A percentile compares a stretch with the other conserved stretches of the same genome.
These are phyloP conservation scores for Peromyscus leucopus DNA, from an alignment of 2,113 vertebrate species.

Conservation along the genomic window DNA sequence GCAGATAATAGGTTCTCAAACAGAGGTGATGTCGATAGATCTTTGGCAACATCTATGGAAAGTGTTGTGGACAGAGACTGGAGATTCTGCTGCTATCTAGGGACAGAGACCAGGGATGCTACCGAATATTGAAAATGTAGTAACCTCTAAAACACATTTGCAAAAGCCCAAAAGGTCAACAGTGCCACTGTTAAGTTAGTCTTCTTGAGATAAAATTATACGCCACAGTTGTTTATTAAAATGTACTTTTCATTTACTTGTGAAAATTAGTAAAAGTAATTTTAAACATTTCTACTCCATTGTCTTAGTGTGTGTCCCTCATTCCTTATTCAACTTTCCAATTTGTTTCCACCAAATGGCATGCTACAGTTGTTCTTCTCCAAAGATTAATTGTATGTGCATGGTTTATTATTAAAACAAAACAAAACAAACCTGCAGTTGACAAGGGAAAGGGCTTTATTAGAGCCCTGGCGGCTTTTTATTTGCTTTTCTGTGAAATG, in stretches of 20 bases:
- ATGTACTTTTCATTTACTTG: conserved; percentile 3
- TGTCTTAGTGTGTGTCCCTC: neutral
- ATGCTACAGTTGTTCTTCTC: conserved; percentile 78
- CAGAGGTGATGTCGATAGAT: neutral
- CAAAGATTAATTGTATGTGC: conserved; percentile 72
- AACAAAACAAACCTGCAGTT: neutral
- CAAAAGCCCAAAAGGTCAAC: conserved; percentile 11
- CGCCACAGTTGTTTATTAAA: neutral
- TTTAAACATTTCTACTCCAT: neutral
- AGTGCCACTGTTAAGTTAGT: conserved; percentile 67
- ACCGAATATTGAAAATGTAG: neutral
- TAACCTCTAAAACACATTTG: neutral
- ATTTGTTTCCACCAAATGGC: conserved; percentile 75
- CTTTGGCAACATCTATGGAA: neutral
- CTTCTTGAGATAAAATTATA: neutral
- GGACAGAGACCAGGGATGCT: neutral
- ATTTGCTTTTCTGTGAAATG: conserved; percentile 59
- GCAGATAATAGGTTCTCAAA: neutral
- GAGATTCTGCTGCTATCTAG: neutral
- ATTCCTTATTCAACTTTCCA: neutral
- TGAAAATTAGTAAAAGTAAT: neutral
- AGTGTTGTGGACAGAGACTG: rapidly evolving
- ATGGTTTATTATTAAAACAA: conserved; percentile 74
- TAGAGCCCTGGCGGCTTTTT: neutral
- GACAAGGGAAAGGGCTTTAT: neutral